phyloP scores from a whole-genome alignment of 2,797 vertebrate genomes.

The Chelmon rostratus region DNA sequence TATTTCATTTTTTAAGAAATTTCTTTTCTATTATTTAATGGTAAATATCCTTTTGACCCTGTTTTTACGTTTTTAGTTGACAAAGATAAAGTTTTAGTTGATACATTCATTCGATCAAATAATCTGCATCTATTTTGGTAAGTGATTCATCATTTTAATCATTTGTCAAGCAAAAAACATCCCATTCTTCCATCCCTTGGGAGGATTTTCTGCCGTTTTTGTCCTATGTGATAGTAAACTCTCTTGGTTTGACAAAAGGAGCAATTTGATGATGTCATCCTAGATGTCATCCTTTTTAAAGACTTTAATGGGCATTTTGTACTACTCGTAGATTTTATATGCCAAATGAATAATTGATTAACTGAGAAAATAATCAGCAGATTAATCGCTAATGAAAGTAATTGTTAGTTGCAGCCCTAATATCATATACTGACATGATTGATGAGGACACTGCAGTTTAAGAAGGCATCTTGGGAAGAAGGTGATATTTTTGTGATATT shows the following conservation, averaged over 20 bases:
- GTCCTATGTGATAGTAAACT: background rate
- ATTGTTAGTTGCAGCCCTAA: conserved; percentile 23
- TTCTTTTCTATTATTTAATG: background rate
- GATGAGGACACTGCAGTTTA: conserved; percentile 32
- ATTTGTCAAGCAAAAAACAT: background rate
- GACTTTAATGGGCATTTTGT: background rate
- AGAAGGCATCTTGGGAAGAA: conserved; percentile 11
- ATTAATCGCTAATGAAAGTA: conserved; percentile 17
- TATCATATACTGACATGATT: conserved; percentile 20
- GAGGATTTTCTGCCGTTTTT: background rate
- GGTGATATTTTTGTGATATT: conserved; percentile 42
- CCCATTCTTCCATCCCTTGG: background rate
- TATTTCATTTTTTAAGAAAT: background rate
- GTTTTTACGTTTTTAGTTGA: background rate
- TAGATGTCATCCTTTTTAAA: background rate
- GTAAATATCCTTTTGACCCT: background rate
- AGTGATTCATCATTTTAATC: background rate
- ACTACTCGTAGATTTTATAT: background rate
- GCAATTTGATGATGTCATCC: background rate
- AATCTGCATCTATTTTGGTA: background rate
- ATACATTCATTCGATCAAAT: background rate
- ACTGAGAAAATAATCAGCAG: background rate
- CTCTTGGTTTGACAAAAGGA: background rate
- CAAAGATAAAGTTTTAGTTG: background rate
- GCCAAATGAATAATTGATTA: conserved; percentile 5